phyloP scores from a whole-genome alignment of 2,113 vertebrate genomes.

The Brachirus orientalis region DNA sequence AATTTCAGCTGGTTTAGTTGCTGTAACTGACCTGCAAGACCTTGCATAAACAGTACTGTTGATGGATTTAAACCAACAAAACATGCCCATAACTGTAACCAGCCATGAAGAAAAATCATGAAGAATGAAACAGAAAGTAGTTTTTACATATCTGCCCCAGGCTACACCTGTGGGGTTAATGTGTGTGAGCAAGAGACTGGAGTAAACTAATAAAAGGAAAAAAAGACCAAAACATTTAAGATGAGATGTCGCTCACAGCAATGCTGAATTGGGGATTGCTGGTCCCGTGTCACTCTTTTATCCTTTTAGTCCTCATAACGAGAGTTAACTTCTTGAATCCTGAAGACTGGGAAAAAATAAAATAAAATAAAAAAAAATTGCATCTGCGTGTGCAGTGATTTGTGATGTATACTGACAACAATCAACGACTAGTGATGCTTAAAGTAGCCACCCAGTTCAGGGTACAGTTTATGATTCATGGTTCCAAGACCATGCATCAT shows the following conservation, averaged over 20 bases:
- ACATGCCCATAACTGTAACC: neutral
- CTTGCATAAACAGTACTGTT: neutral
- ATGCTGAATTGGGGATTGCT: neutral
- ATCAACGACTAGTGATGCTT: conserved; percentile 21
- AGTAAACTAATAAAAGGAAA: conserved; percentile 11
- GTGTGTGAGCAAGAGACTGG: neutral
- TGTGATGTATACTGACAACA: conserved; percentile 46
- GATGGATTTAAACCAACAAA: too few relatives aligned
- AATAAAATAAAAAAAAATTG: too few relatives aligned
- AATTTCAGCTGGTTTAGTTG: too few relatives aligned
- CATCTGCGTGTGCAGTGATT: conserved; percentile 21
- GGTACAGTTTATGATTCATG: neutral
- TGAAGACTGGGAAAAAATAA: too few relatives aligned
- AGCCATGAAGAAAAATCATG: neutral
- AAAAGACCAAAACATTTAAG: neutral
- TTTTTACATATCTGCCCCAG: neutral
- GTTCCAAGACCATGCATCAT: too few relatives aligned
- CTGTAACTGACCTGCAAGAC: too few relatives aligned
- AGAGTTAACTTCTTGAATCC: conserved; percentile 30
- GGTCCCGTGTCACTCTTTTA: conserved; percentile 13
- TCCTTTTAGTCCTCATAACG: conserved; percentile 10
- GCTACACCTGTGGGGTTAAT: conserved; percentile 23
- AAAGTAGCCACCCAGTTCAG: conserved; percentile 4
- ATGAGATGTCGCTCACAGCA: conserved; percentile 24
- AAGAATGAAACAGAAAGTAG: neutral